Conservation (phyloP, 2,113 vertebrate genomes). For the Xiphias gladius region DNA sequence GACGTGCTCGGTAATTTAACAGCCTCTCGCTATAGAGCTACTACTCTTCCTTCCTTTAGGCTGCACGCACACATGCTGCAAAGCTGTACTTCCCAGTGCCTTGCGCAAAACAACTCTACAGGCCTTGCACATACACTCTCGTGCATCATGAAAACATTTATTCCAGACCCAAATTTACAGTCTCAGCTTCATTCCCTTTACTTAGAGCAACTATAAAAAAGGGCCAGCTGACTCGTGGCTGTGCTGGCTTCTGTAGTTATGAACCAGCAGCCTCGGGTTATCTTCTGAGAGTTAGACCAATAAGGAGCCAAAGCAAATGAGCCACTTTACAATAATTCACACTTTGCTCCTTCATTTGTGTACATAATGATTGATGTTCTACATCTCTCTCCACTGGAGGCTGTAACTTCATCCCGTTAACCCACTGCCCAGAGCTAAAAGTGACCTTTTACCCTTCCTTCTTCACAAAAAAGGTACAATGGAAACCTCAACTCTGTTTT, state of each 20-base stretch:
- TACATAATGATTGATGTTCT: constrained; percentile 34
- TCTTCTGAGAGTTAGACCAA: not conserved
- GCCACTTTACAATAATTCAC: not conserved
- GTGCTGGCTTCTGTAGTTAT: not conserved
- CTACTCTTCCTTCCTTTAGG: too few species aligned
- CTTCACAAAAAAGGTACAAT: constrained; percentile 42
- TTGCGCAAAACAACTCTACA: not conserved
- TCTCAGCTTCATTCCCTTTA: not conserved
- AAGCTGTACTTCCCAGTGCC: not conserved
- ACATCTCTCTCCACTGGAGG: constrained; percentile 10
- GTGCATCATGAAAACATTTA: not conserved
- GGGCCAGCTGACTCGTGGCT: not conserved
- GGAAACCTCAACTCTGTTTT: constrained; percentile 25
- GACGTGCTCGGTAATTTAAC: constrained; percentile 9
- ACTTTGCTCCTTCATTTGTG: not conserved
- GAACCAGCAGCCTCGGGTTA: not conserved
- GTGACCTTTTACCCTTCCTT: constrained; percentile 52
- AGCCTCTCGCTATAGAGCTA: too few species aligned
- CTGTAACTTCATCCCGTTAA: constrained; percentile 58
- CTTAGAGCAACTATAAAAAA: not conserved
- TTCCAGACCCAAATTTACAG: not conserved
- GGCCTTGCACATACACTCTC: not conserved
- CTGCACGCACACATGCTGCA: not conserved
- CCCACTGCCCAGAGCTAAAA: constrained; percentile 42
- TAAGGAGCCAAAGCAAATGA: not conserved